Evolutionary conservation across 2,113 vertebrate genomes (phyloP), one percentile per base, ranked within the genome.

Genomic region (Panurus biarmicus): DNA sequence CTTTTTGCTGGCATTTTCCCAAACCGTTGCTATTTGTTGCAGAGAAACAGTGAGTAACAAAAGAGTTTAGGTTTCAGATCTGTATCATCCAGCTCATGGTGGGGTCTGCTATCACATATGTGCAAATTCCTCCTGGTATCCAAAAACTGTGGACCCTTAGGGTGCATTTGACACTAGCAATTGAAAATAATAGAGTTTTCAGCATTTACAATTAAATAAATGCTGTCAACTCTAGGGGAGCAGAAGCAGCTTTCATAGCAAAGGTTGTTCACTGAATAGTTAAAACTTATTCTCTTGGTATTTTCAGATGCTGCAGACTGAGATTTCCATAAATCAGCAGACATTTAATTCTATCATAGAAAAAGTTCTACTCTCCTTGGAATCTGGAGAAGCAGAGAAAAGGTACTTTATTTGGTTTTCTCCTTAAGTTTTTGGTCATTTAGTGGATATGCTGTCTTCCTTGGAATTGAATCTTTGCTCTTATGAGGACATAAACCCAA

Each of bases 261-360:
- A 45, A 56, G 29, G 11, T 33, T 76, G 12, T 57, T 82, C 70
- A 66, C 16, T 25, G 16, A 54, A 20, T 62, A 85, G 33, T 66
- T 87, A 73, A 87, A 87, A 56, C 25, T 80, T 76, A 14, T 80
- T 88, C 73, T 79, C 56, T 6, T 64, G 38, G 28, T 89, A 44
- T 91, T 94, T 91, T 72, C 96, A 99, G 99, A 95, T 98, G 87
- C 98, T 99, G 90, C 98, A 99, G 97, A 98, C 98, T 4, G 98
- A 99, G 96, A 96, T 98, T 66, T 98, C 98, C 67, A 93, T 98
- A 40, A 98, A 98, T 62, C 98, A 99, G 91, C 98, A 98, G 96
- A 98, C 98, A 73, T 98, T 99, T 45, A 98, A 99, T 90, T 97
- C 98, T 11, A 98, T 98, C 14, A 86, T 98, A 90, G 94, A 93